Conservation (phyloP, 2,797 vertebrate species). For the Hafferia zeledoni region DNA sequence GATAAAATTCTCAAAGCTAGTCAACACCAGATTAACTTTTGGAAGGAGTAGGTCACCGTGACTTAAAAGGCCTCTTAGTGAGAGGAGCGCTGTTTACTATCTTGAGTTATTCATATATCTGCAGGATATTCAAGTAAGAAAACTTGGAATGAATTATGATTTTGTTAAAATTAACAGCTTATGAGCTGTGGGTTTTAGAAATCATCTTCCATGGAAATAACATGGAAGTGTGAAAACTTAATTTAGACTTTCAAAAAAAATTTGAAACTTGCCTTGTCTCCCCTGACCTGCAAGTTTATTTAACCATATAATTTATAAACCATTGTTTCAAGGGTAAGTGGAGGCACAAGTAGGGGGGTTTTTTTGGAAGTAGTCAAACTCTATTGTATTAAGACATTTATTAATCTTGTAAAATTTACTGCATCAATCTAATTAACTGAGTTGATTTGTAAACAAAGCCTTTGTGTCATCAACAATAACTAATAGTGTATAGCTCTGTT, state of each 20-base stretch:
- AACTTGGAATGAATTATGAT: background rate
- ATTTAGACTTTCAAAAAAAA: background rate
- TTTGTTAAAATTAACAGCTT: background rate
- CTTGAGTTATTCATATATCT: background rate
- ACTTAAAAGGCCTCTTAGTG: background rate
- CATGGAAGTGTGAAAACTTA: background rate
- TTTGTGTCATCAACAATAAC: background rate
- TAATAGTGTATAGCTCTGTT: background rate
- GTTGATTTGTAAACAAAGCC: background rate
- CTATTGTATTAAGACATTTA: background rate
- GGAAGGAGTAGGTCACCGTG: background rate
- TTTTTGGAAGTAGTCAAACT: background rate
- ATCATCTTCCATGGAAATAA: background rate
- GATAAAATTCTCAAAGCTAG: background rate
- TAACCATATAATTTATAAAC: background rate
- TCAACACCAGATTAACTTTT: background rate
- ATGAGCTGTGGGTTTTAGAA: background rate
- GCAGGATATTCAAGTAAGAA: background rate
- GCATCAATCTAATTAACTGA: background rate
- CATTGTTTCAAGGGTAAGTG: background rate
- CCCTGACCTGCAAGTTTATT: background rate
- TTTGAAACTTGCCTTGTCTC: background rate
- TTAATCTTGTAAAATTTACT: background rate
- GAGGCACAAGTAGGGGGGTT: background rate
- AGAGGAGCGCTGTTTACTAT: background rate